Conservation (phyloP, 2,888 invertebrate genomes). For the Pilophorus perplexus region DNA sequence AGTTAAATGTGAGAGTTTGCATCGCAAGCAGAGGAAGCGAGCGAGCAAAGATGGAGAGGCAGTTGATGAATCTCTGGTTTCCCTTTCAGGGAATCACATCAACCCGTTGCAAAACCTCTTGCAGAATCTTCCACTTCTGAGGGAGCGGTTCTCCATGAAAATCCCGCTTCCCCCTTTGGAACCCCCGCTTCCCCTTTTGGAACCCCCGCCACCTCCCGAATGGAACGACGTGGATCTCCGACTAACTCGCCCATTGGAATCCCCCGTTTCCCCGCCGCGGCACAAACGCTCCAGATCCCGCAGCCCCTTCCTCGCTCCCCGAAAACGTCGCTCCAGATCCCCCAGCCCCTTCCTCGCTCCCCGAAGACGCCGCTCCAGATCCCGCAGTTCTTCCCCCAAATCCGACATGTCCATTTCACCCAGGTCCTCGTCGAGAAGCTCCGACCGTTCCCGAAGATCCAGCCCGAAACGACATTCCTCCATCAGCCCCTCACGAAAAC, state of each 20-base stretch:
- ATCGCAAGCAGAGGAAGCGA: too few species aligned
- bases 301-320: not conserved
- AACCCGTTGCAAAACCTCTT: conserved; percentile 13
- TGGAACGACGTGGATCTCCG: too few species aligned
- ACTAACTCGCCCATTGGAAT: too few species aligned
- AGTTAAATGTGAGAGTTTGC: too few species aligned
- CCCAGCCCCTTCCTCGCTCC: not conserved
- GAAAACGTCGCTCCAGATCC: not conserved
- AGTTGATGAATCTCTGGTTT: too few species aligned
- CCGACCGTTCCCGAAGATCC: not conserved
- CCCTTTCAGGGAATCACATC: too few species aligned
- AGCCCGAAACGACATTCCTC: not conserved
- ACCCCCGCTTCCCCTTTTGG: too few species aligned
- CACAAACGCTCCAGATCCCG: not conserved
- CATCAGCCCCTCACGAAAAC: conserved; percentile 8
- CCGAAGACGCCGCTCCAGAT: not conserved
- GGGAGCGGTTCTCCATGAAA: conserved; percentile 4
- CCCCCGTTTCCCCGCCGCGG: too few species aligned
- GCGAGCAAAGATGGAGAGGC: not conserved
- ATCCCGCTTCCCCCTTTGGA: too few species aligned
- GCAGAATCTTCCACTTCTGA: conserved; percentile 1
- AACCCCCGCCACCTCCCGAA: too few species aligned
- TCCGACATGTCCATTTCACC: too few species aligned
- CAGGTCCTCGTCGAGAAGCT: not conserved
- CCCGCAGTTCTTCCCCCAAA: too few species aligned